Evolutionary conservation across 2,797 vertebrate species (phyloP).

Genomic region (Spheniscus humboldti): DNA sequence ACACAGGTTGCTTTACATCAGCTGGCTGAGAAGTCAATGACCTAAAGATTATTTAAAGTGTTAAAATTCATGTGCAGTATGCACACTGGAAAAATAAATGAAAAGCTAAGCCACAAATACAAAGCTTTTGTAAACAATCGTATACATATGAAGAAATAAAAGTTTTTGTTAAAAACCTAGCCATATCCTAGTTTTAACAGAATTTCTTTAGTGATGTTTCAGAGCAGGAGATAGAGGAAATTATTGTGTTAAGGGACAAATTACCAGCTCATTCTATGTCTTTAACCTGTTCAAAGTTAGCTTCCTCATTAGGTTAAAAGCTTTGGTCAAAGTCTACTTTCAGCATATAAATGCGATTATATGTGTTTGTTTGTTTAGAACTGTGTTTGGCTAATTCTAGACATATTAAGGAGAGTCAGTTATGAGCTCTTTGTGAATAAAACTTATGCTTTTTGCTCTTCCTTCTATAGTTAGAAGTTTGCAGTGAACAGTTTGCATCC

Average conservation of each 20-base stretch:
- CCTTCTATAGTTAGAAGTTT: neutral
- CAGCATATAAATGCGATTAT: neutral
- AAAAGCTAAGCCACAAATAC: neutral
- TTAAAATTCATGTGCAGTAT: constrained; percentile 14
- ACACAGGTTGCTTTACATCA: neutral
- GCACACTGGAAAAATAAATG: neutral
- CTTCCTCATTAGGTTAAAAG: neutral
- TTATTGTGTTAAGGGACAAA: neutral
- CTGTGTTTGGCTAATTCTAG: neutral
- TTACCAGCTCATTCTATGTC: neutral
- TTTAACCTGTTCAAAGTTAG: neutral
- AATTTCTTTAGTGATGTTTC: neutral
- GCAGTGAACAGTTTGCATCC: neutral
- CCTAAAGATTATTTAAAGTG: constrained; percentile 11
- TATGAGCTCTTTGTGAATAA: neutral
- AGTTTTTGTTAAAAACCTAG: neutral
- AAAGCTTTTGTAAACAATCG: neutral
- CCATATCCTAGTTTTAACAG: neutral
- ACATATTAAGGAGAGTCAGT: neutral
- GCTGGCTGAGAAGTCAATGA: constrained; percentile 2
- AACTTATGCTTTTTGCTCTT: neutral
- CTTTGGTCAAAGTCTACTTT: neutral
- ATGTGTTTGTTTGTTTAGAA: neutral
- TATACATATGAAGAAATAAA: neutral
- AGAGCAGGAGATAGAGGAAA: neutral